Base-by-base conservation (phyloP, 1,140 invertebrate species). In the Drosophila seguyi region DNA sequence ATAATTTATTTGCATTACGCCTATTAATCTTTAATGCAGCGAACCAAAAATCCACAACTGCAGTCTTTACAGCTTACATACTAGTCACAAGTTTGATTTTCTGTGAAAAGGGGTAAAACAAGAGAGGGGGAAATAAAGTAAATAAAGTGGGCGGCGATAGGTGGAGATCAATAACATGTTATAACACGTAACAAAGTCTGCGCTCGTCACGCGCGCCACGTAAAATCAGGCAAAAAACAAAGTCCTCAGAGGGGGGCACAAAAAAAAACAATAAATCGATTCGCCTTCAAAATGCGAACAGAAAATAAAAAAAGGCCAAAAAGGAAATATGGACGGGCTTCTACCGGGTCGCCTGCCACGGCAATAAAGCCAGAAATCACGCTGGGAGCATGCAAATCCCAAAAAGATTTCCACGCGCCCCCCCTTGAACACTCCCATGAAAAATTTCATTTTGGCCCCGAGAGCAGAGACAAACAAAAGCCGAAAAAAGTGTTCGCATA, bases 381-480 rank as follows among this genome's bases (percentile, higher is more conserved):
- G 73, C 57, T 86, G 79, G 68, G 73, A 81, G 78, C 82, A 82
- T 75, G 77, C 69, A 86, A 87, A 86, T 86, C 82, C 82, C 62
- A 34, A 39, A 50, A 71, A 81, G 74, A 86, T 75, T 81, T 78
- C 45, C 45, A 47, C 56, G 39, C 60, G 53, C 56, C 73, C 67
- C 61, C 34, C 55, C n/a, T 11, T 8, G 31, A 61, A 76, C 42
- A 52, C 45, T 62, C 36, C 55, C 41, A 38, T 55, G 59, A 60
- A 85, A 81, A 81, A 68, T 73, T 76, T 63, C 81, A 57, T 71
- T 84, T 50, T 45, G 45, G 57, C 42, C 67, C 68, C 10, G 41
- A 45, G 27, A 67, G 57, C 42, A 41, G 31, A 52, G 57, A 77
- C 75, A 78, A 76, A 81, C 58, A 62, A 76, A 75, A 38, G 42